phyloP scores from a whole-genome alignment of 2,113 vertebrate genomes.

The Tenrec ecaudatus region DNA sequence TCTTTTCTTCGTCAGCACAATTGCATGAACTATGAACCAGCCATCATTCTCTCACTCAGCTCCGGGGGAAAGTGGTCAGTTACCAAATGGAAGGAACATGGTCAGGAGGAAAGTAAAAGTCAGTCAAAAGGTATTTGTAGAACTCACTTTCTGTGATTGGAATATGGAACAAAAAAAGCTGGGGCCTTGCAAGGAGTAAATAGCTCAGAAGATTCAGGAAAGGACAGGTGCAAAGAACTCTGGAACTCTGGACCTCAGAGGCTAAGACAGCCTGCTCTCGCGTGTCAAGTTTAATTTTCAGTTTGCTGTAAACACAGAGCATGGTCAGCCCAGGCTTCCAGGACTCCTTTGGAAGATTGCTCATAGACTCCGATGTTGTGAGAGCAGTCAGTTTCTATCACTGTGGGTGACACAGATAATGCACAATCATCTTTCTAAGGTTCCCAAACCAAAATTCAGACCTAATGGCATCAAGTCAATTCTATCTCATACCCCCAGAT shows the following conservation, averaged over 20 bases:
- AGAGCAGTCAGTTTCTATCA: slow-evolving; percentile 11
- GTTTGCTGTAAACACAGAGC: slow-evolving; percentile 64
- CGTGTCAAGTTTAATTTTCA: slow-evolving; percentile 84
- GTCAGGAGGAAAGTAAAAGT: slow-evolving; percentile 79
- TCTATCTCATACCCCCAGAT: neutral
- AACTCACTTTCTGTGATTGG: slow-evolving; percentile 61
- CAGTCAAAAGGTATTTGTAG: slow-evolving; percentile 42
- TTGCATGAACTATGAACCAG: slow-evolving; percentile 76
- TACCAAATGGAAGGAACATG: neutral
- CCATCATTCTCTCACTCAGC: neutral
- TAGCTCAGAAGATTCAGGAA: slow-evolving; percentile 84
- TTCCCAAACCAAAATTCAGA: neutral
- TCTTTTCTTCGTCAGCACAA: slow-evolving; percentile 78
- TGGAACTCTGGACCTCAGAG: slow-evolving; percentile 82
- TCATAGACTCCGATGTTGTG: neutral
- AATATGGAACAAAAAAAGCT: neutral
- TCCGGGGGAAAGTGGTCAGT: neutral
- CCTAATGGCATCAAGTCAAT: neutral
- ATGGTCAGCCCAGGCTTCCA: slow-evolving; percentile 60
- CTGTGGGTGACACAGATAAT: accelerated
- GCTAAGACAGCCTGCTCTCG: slow-evolving; percentile 73
- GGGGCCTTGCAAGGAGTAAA: slow-evolving; percentile 84
- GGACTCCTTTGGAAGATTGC: slow-evolving; percentile 72
- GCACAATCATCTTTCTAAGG: neutral
- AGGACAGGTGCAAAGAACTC: slow-evolving; percentile 86